phyloP scores from a whole-genome alignment of 2,888 invertebrate species.

The Ganaspis brasiliensis region DNA sequence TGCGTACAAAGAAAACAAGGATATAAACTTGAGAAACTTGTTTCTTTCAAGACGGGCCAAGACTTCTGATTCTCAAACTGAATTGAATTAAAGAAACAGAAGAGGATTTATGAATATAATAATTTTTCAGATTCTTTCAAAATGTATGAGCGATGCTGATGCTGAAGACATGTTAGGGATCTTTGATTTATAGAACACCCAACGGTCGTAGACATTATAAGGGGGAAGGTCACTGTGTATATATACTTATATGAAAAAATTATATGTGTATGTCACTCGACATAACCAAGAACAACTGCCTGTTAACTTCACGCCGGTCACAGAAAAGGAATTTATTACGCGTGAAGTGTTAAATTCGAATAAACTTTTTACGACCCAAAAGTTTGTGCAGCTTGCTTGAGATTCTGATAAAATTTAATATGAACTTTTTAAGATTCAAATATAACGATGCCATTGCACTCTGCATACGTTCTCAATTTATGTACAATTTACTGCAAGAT shows the following conservation, averaged over 20 bases:
- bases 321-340: conserved; percentile 37
- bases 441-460: conserved; percentile 10
- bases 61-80: conserved; percentile 32
- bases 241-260: conserved; percentile 30
- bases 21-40: conserved; percentile 43
- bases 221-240: conserved; percentile 37
- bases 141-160: conserved; percentile 43
- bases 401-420: background rate
- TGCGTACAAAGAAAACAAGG: conserved; percentile 22
- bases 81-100: conserved; percentile 43
- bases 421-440: conserved; percentile 7
- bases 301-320: conserved; percentile 24
- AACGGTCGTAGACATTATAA: conserved; percentile 34
- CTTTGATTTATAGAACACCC: conserved; percentile 42
- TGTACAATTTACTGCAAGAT: background rate
- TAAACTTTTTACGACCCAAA: conserved; percentile 27
- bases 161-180: conserved; percentile 39
- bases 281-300: conserved; percentile 37
- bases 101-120: conserved; percentile 42
- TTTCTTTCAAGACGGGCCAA: conserved; percentile 32
- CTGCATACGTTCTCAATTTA: background rate
- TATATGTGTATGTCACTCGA: conserved; percentile 25
- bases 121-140: conserved; percentile 35
- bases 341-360: conserved; percentile 41
- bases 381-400: conserved; percentile 34